Base-by-base conservation (phyloP, 2,797 vertebrate species). In the Selene dorsalis region DNA sequence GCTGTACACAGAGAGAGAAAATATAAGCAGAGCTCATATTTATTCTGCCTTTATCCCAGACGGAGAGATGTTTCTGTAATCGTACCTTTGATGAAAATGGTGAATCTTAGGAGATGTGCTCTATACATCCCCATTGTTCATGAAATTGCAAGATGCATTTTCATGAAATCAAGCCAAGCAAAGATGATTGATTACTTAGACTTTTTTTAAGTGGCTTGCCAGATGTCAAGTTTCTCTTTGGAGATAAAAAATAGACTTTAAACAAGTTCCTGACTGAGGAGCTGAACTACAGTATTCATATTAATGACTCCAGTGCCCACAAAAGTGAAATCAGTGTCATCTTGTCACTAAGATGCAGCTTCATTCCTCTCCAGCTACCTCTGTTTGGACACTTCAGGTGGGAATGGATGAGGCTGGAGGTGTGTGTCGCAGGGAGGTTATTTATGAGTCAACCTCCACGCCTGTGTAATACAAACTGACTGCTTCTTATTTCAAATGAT, bases 321-420 rank as follows among this genome's bases (percentile, higher is more conserved):
- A 62, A 24, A 64, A 76, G 47, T 24, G 67, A 73, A 60, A 60
- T 69, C 57, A 28, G 38, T 28, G 59, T 45, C 69, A 55, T 41
- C 48, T 56, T 48, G 66, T 22, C 63, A 39, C 35, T 22, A 80
- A 24, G 83, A 57, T 71, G 64, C 26, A 14, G 26, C 47, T 17
- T 60, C 41, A 66, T 63, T 53, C 57, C 61, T 4, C 22, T 9
- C 4, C 22, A 28, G 57, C 59, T 71, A 61, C 59, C 43, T 72
- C 45, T 18, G 53, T 38, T 38, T 60, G 60, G 70, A 78, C 80
- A 81, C 57, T 18, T 3, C 62, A 77, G 73, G 77, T 79, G 75
- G 75, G 45, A 65, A 77, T 38, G 69, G 78, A 88, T 69, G 5
- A 79, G 64, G 77, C 74, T 76, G 28, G 69, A 80, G 82, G 86